Evolutionary conservation across 2,113 vertebrate genomes (phyloP), one percentile per base, ranked within the genome.

Genomic region (Brachypodius melanocephalos): DNA sequence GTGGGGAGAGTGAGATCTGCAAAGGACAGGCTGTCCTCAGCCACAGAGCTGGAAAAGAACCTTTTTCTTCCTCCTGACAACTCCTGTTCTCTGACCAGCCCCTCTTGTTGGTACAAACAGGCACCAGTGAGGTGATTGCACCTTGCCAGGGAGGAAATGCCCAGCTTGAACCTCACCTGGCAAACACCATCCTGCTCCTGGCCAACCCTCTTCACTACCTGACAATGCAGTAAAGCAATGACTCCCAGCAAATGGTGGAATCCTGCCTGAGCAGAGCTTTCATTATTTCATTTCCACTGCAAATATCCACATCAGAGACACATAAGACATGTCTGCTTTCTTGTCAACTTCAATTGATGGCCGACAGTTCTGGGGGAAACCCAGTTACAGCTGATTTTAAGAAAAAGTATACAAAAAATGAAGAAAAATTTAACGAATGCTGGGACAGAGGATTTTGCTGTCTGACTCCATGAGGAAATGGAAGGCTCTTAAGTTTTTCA

Each of bases 21-120:
- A 67, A 81, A 86, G 48, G 61, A 78, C 91, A 89, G 69, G 31
- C 69, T 78, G 61, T 68, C 83, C 80, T 81, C 76, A 38, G 76
- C 14, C 29, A 1, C 45, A 26, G 73, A 57, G 17, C 25, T 85
- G 38, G 36, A 26, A 87, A 71, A 75, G 8, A 55, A n/a, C 12
- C 3, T 8, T 63, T 51, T 68, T 9, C 42, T 51, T 31, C 45
- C 31, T 52, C 49, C 45, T 48, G 59, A 54, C 32, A 49, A 1
- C 59, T 38, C 14, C 22, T 21, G 3, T 0, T 71, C 45, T 68
- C 61, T 29, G 24, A 52, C 17, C 29, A 45, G 42, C 38, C 9
- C 22, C 49, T 42, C 26, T 38, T 45, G n/a, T 12, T 14, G 45
- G 16, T 38, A 19, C 25, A 83, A 66, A 31, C 0, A 7, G 22